Conservation (phyloP, 2,113 vertebrate species). For the Monopterus albus region DNA sequence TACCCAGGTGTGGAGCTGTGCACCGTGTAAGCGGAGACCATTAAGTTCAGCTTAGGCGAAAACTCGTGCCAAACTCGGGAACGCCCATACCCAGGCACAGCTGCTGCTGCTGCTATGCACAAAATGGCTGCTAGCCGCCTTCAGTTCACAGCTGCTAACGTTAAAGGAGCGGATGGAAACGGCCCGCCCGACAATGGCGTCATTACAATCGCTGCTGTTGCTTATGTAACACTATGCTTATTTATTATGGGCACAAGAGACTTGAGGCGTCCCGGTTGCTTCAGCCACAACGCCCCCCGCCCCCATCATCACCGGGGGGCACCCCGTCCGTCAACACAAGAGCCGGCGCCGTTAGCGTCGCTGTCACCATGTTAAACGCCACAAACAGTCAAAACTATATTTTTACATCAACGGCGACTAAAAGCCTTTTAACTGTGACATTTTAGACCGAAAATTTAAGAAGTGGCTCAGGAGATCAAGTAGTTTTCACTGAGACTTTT, state of each 20-base stretch:
- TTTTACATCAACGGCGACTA: too few relatives aligned
- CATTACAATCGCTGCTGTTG: neutral
- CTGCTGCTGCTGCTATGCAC: neutral
- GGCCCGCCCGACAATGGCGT: neutral
- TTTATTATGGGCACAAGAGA: too few relatives aligned
- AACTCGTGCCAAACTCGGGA: neutral
- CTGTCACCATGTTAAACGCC: too few relatives aligned
- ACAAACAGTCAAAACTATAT: too few relatives aligned
- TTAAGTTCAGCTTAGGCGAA: neutral
- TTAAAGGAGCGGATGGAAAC: too few relatives aligned
- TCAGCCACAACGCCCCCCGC: neutral
- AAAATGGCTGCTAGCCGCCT: conserved; percentile 36
- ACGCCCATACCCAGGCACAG: too few relatives aligned
- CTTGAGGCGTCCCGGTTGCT: neutral
- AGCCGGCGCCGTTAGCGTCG: conserved; percentile 3
- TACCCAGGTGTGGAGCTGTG: neutral
- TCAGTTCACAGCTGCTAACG: neutral
- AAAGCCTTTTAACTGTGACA: too few relatives aligned
- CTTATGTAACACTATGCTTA: neutral
- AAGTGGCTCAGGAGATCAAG: too few relatives aligned
- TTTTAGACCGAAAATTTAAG: too few relatives aligned
- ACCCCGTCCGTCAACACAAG: neutral
- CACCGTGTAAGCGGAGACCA: neutral
- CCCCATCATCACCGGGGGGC: conserved; percentile 46
- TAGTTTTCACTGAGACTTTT: too few relatives aligned